Percentiles rank a stretch among this genome's conserved stretches.
phyloP scores from a whole-genome alignment of 2,797 vertebrate species.

The Leptatherina wallacei region DNA sequence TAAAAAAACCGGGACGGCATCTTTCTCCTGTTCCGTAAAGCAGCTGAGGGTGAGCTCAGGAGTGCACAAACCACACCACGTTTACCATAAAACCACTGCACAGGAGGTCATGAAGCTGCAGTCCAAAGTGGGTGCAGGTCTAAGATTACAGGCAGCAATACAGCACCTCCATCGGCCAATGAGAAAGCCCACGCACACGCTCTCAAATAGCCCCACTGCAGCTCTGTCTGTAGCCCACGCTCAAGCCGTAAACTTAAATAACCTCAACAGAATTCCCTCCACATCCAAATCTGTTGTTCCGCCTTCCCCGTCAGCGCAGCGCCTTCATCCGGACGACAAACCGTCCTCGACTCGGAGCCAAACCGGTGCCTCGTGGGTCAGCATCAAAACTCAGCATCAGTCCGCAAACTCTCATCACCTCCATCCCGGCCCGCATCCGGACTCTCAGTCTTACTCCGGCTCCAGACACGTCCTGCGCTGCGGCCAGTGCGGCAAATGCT shows the following conservation, averaged over 20 bases:
- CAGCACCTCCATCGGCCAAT: constrained; percentile 63
- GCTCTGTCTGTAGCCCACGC: constrained; percentile 50
- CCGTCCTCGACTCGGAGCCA: constrained; percentile 45
- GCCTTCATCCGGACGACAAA: constrained; percentile 58
- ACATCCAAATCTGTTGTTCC: constrained; percentile 63
- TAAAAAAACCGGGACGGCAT: constrained; percentile 26
- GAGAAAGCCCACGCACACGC: constrained; percentile 57
- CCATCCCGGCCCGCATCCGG: constrained; percentile 31
- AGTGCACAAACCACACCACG: constrained; percentile 47
- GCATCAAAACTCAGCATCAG: constrained; percentile 67
- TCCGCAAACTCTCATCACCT: constrained; percentile 49
- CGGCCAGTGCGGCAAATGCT: constrained; percentile 81
- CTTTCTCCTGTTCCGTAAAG: constrained; percentile 49
- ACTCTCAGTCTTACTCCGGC: constrained; percentile 28
- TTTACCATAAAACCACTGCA: constrained; percentile 50
- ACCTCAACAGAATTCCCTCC: constrained; percentile 61
- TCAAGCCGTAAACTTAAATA: constrained; percentile 43
- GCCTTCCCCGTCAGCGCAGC: constrained; percentile 53
- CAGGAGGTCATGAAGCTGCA: constrained; percentile 63
- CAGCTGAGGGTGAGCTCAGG: constrained; percentile 45
- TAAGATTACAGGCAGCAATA: constrained; percentile 57
- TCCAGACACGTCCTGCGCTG: constrained; percentile 72
- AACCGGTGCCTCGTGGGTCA: constrained; percentile 48
- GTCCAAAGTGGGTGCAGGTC: constrained; percentile 53
- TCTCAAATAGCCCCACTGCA: constrained; percentile 22